These are phyloP conservation scores for Myopa testacea DNA, from an alignment of 2,888 invertebrate genomes.

Conservation along the genomic window DNA sequence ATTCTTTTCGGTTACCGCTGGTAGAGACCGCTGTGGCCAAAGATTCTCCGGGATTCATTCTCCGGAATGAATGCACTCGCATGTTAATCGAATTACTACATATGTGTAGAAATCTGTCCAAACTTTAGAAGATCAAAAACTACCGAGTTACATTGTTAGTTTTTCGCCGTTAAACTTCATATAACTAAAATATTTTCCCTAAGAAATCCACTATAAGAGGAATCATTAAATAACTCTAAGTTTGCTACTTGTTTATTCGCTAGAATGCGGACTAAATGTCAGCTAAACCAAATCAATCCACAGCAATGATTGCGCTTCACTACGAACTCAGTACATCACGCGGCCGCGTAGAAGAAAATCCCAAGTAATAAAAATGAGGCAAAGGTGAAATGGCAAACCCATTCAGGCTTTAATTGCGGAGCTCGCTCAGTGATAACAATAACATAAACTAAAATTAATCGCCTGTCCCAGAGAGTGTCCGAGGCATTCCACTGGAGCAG, in stretches of 20 bases:
- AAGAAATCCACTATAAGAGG: neutral
- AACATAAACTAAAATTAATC: slow-evolving; percentile 25
- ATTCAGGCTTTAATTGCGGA: slow-evolving; percentile 11
- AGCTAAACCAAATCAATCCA: slow-evolving; percentile 18
- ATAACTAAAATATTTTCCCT: neutral
- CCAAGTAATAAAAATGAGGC: neutral
- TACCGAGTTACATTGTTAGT: no score
- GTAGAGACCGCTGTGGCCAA: no score
- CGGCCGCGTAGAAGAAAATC: neutral
- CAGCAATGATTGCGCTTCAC: neutral
- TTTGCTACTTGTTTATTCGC: neutral
- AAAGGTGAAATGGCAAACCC: slow-evolving; percentile 1
- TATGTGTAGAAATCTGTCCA: no score
- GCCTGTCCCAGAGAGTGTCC: neutral
- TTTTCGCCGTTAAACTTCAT: no score
- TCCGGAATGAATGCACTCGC: no score
- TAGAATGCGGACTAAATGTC: slow-evolving; percentile 10
- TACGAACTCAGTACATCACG: neutral
- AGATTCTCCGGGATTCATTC: no score
- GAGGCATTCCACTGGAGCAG: neutral
- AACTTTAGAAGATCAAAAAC: no score
- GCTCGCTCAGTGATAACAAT: slow-evolving; percentile 16
- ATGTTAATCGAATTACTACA: no score
- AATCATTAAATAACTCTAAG: no score
- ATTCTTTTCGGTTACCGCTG: no score